These are phyloP conservation scores for Chelonoidis abingdonii DNA, from an alignment of 2,113 vertebrate genomes.

Conservation along the genomic window DNA sequence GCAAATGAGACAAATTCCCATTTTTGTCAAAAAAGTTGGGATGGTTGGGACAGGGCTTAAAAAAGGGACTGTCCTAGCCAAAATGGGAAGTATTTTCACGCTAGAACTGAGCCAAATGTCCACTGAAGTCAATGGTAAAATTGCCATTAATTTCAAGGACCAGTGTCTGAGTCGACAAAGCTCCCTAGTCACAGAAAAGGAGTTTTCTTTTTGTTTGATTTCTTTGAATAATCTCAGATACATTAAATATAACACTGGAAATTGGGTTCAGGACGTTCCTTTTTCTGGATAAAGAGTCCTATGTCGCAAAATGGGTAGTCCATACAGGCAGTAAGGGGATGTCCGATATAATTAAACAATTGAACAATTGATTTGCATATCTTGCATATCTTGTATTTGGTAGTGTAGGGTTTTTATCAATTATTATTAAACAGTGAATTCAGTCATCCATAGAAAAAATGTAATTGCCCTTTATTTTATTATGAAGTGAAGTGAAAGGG, in stretches of 20 bases:
- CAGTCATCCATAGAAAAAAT: not conserved
- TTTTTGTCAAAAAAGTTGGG: no score
- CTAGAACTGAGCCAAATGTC: not conserved
- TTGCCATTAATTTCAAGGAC: not conserved
- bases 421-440: slow-evolving; percentile 1
- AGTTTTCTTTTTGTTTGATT: not conserved
- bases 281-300: not conserved
- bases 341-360: not conserved
- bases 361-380: no score
- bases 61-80: no score
- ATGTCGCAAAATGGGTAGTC: not conserved
- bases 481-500: slow-evolving; percentile 3
- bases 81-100: no score
- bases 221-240: not conserved
- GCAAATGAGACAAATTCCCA: no score
- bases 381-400: not conserved
- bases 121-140: not conserved
- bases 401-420: not conserved
- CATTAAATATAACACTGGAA: not conserved
- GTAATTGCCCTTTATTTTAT: not conserved
- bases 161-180: not conserved
- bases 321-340: not conserved
- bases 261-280: not conserved
- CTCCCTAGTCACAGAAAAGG: not conserved
- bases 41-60: no score